Evolutionary conservation across 2,797 vertebrate genomes (phyloP), one percentile per base, ranked within the genome.

Genomic region (Coregonus suidteri): DNA sequence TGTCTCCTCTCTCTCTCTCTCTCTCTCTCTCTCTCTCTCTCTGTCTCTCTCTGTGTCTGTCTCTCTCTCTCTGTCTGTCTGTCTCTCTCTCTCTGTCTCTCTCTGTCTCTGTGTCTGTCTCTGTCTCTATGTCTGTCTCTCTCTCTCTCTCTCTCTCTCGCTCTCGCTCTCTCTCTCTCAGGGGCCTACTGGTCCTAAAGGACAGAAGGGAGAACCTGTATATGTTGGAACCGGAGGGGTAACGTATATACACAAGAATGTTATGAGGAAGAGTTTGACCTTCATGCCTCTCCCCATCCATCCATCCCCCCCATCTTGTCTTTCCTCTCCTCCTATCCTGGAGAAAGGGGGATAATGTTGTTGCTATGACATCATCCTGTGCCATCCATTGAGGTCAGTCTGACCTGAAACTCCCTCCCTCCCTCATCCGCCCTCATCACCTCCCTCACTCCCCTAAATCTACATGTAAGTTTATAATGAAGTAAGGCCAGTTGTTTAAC

Each of bases 191-290:
- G 98, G 98, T 79, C 88, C 70, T 0, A 98, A 98, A 88, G 97
- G 97, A 35, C 89, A 91, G 78, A 98, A 98, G 92, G 97, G 98
- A 85, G 97, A 99, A 56, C 92, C 96, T 20, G 68, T 79, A n/a
- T 92, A 88, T 89, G 52, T 90, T 77, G 78, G 88, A 35, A 11
- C 16, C 16, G 25, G 0, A 3, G 52, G 3, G n/a, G 62, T 74
- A 5, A 41, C 41, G 41, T 47, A 11, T 3, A 66, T 41, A 75
- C 30, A 35, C 34, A 56, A 56, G 52, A 54, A 73, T 59, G 31
- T 14, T 70, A 70, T 70, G 16, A 47, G 34, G 68, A 70, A 20
- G 18, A 47, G 34, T 41, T 16, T 41, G 16, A 47, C 68, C n/a
- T 70, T 47, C 68, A 7, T 41, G 18, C 52, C 71, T 25, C 7